Percentiles rank a stretch among this genome's conserved stretches.
phyloP scores from a whole-genome alignment of 2,888 invertebrate species.

The Hydropsyche betteni region DNA sequence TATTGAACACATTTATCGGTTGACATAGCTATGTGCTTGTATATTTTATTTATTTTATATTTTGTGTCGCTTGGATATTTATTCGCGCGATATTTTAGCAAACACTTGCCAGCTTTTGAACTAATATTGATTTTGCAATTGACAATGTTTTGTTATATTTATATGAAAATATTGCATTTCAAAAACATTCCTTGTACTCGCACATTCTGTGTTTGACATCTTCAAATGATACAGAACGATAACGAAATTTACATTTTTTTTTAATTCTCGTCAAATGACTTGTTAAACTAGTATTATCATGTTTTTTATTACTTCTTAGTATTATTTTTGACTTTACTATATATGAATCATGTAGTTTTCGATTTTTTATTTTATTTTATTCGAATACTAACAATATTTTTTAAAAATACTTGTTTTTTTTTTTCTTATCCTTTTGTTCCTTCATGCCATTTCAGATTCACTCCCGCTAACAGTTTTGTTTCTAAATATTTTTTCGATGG shows the following conservation, averaged over 20 bases:
- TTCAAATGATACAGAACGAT: neutral
- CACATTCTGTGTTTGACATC: constrained; percentile 12
- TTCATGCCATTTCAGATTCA: too few relatives aligned
- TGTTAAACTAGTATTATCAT: too few relatives aligned
- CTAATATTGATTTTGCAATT: too few relatives aligned
- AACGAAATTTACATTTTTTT: constrained; percentile 9
- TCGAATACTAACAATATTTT: constrained; percentile 56
- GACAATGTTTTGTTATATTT: too few relatives aligned
- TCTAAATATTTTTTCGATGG: too few relatives aligned
- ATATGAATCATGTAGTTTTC: neutral
- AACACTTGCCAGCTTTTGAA: too few relatives aligned
- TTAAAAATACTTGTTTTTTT: constrained; percentile 57
- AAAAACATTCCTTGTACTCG: constrained; percentile 16
- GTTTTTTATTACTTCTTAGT: neutral
- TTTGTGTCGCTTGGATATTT: too few relatives aligned
- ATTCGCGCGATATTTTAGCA: too few relatives aligned
- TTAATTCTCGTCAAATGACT: neutral
- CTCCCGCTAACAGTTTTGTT: too few relatives aligned
- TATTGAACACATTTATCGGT: too few relatives aligned
- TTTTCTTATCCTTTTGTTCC: constrained; percentile 56
- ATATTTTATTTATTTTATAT: too few relatives aligned
- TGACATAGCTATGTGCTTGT: too few relatives aligned
- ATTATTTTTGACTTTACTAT: neutral
- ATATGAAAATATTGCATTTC: neutral
- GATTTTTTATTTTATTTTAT: constrained; percentile 6